phyloP scores from a whole-genome alignment of 2,888 invertebrate species.

The Dusona sp. region DNA sequence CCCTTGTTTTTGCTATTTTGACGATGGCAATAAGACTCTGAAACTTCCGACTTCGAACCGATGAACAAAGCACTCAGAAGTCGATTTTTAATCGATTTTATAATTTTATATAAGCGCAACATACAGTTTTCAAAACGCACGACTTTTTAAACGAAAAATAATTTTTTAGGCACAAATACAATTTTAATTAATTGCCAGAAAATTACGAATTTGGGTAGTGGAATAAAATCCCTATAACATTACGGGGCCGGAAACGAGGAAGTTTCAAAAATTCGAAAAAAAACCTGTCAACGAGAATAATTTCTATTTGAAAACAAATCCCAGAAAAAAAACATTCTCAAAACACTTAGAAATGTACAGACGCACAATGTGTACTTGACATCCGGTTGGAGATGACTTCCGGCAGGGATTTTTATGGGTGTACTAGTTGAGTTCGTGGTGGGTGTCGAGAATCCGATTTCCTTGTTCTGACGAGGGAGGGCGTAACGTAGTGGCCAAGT shows the following conservation, averaged over 20 bases:
- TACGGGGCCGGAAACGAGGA: background rate
- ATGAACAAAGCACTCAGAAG: background rate
- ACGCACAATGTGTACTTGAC: slow-evolving; percentile 38
- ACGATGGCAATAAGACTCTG: background rate
- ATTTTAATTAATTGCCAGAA: background rate
- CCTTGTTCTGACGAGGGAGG: slow-evolving; percentile 45
- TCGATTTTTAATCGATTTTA: background rate
- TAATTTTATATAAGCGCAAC: background rate
- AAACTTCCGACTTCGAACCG: slow-evolving; percentile 23
- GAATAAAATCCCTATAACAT: background rate
- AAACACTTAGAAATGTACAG: background rate
- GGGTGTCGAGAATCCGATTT: slow-evolving; percentile 61
- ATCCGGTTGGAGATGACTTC: slow-evolving; percentile 55
- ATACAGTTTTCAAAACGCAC: too few relatives aligned
- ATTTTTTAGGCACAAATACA: background rate
- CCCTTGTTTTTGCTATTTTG: background rate
- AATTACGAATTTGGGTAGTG: background rate
- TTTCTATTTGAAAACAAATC: background rate
- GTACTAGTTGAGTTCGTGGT: slow-evolving; percentile 15
- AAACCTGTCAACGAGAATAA: background rate
- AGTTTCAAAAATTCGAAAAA: too few relatives aligned
- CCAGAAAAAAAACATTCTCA: slow-evolving; percentile 1
- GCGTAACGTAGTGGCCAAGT: slow-evolving; percentile 26
- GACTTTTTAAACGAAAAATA: background rate
- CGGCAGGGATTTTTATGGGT: slow-evolving; percentile 40